Conservation (phyloP, 2,888 invertebrate genomes). For the Drosophila hamatofila region DNA sequence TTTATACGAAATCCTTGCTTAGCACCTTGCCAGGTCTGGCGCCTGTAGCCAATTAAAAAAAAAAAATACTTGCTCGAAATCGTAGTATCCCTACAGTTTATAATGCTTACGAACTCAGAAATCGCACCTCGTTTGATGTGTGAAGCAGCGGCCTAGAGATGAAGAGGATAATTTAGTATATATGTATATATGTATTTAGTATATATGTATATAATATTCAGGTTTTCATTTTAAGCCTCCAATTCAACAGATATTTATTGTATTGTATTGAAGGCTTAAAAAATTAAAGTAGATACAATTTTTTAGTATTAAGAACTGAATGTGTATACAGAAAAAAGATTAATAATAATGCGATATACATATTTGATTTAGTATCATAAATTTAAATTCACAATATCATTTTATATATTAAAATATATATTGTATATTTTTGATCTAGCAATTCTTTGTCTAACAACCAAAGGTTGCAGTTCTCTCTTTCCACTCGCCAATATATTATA, state of each 20-base stretch:
- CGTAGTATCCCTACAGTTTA: conserved; percentile 22
- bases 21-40: conserved; percentile 47
- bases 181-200: too few relatives aligned
- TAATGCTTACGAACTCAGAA: conserved; percentile 24
- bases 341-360: not conserved
- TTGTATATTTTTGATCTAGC: too few relatives aligned
- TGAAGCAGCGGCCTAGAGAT: conserved; percentile 2
- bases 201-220: conserved; percentile 15
- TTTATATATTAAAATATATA: too few relatives aligned
- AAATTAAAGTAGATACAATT: not conserved
- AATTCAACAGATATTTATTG: not conserved
- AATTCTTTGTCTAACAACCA: too few relatives aligned
- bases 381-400: too few relatives aligned
- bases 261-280: not conserved
- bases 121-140: conserved; percentile 28
- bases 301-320: not conserved
- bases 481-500: too few relatives aligned
- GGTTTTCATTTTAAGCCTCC: not conserved
- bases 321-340: not conserved
- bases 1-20: conserved; percentile 57
- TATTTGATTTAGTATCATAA: too few relatives aligned
- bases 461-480: too few relatives aligned
- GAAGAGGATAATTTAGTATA: conserved; percentile 20
- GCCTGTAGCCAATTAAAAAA: conserved; percentile 65
- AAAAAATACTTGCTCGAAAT: conserved; percentile 40